Evolutionary conservation across 1,140 invertebrate genomes (phyloP), one percentile per base, ranked within the genome.

Genomic region (Aphaenogaster ashmeadi): DNA sequence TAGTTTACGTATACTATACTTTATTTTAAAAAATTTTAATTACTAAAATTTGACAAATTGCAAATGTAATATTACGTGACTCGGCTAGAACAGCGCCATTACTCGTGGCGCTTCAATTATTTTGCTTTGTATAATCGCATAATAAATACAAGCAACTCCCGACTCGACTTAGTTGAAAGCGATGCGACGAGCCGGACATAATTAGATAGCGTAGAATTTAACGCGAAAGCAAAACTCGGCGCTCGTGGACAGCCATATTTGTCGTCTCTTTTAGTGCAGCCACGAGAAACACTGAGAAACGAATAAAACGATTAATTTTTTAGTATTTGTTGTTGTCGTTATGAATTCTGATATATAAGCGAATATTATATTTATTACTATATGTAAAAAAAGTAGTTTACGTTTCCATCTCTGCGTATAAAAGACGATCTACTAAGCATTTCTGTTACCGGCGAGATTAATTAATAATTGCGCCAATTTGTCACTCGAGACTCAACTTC

Each of bases 41-140:
- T 60, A 47, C 21, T 44, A 64, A 81, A 81, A 72, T 33, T n/a
- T 74, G 27, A 60, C 18, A 54, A 69, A 69, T 71, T 81, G 47
- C 13, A 47, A 60, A 58, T 74, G 67, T 47, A 83, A 74, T 50
- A 47, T 83, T 13, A n/a, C 27, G 27, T 36, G 7, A 60, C 21
- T 72, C 18, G 27, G 9, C 13, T 72, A 56, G 27, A 47, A 58
- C 80, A 27, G 11, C 38, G n/a, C 18, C 18, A 47, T 58, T 83
- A 72, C 18, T 58, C 67, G 13, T 27, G 18, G 27, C 41, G 11
- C 54, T 44, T 83, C 52, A 83, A 83, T 83, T 83, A 72, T 83
- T 83, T 83, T 74, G 80, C 41, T 83, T 83, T 74, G 67, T 83
- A 83, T 83, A 83, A 83, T 83, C 41, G 80, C 67, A 83, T 83